phyloP scores from a whole-genome alignment of 2,888 invertebrate species.

The Amphipyra berbera region DNA sequence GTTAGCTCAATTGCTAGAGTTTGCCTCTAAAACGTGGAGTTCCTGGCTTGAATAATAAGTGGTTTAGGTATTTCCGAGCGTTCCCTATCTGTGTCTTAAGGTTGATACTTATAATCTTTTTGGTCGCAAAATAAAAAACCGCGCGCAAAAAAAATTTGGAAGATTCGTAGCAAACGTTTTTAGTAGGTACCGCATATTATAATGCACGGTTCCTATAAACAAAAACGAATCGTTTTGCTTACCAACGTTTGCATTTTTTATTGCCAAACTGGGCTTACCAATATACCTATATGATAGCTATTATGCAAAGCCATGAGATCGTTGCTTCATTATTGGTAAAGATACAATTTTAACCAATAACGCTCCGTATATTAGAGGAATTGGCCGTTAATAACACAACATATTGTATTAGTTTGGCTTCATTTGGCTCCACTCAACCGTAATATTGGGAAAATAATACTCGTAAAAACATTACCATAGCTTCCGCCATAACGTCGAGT shows the following conservation, averaged over 20 bases:
- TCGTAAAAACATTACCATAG: conserved; percentile 63
- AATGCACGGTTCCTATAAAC: no score
- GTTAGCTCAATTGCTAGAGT: conserved; percentile 64
- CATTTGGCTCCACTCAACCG: conserved; percentile 31
- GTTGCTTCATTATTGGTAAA: no score
- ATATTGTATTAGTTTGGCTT: conserved; percentile 20
- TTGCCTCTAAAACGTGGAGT: conserved; percentile 57
- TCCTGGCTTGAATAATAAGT: conserved; percentile 58
- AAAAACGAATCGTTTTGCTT: no score
- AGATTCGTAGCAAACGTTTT: not conserved
- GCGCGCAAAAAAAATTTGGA: not conserved
- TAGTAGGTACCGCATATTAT: not conserved
- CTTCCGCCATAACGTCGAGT: conserved; percentile 67
- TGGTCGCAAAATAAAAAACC: conserved; percentile 30
- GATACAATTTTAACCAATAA: no score
- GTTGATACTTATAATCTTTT: conserved; percentile 41
- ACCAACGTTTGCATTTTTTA: no score
- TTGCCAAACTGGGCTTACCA: no score
- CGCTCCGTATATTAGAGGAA: no score
- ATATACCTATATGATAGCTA: no score
- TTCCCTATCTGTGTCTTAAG: conserved; percentile 54
- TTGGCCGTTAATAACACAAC: conserved; percentile 11
- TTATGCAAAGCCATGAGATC: no score
- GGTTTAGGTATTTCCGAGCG: conserved; percentile 50
- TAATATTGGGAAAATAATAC: conserved; percentile 50